These are phyloP conservation scores for Hybognathus amarus DNA, from an alignment of 2,797 vertebrate species.

Conservation along the genomic window DNA sequence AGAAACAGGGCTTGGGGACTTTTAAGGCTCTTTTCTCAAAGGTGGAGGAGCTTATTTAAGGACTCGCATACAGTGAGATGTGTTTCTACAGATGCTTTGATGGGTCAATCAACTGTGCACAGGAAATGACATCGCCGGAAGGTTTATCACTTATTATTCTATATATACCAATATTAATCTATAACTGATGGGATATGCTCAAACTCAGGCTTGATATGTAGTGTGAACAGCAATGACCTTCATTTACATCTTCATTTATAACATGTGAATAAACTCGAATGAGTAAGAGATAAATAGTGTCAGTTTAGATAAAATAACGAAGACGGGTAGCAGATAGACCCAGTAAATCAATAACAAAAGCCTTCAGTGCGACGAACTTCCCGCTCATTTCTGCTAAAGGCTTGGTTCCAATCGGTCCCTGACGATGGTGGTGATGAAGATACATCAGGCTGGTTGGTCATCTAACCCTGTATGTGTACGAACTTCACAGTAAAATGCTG, in stretches of 20 bases:
- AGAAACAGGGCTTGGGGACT: conserved; percentile 17
- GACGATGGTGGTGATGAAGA: not conserved
- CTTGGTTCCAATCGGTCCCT: conserved; percentile 16
- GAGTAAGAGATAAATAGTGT: conserved; percentile 49
- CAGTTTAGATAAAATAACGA: conserved; percentile 48
- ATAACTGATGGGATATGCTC: conserved; percentile 14
- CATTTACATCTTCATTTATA: conserved; percentile 70
- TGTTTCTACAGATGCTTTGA: not conserved
- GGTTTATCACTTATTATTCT: not conserved
- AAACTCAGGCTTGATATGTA: conserved; percentile 25
- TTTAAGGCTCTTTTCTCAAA: conserved; percentile 36
- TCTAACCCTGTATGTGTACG: conserved; percentile 39
- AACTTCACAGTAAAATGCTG: conserved; percentile 54
- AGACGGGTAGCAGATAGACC: conserved; percentile 16
- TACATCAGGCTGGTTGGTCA: conserved; percentile 15
- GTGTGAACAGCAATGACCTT: conserved; percentile 75
- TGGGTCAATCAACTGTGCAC: conserved; percentile 16
- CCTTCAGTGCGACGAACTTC: not conserved
- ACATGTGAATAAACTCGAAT: conserved; percentile 53
- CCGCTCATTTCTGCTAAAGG: not conserved
- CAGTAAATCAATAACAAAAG: conserved; percentile 5
- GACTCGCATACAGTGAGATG: conserved; percentile 1
- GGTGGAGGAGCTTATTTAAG: conserved; percentile 11
- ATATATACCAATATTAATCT: not conserved
- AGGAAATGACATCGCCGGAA: conserved; percentile 45